phyloP scores from a whole-genome alignment of 2,888 invertebrate species.

The Cenopis cana region DNA sequence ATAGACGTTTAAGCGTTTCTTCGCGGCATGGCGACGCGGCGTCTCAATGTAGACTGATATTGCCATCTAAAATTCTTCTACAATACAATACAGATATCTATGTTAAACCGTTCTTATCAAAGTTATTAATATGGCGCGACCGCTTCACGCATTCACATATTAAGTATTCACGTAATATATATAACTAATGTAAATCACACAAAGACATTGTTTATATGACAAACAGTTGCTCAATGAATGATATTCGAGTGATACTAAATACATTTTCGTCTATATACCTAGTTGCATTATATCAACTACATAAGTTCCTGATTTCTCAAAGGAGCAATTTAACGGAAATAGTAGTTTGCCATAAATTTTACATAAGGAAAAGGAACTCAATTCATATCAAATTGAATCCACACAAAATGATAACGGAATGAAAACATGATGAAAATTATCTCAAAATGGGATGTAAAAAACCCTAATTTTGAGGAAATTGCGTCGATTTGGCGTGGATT shows the following conservation, averaged over 20 bases:
- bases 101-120: constrained; percentile 11
- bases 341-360: neutral
- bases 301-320: constrained; percentile 4
- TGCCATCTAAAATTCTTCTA: neutral
- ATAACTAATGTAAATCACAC: neutral
- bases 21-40: constrained; percentile 23
- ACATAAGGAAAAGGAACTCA: neutral
- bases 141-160: neutral
- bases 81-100: neutral
- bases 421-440: too few relatives aligned
- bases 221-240: neutral
- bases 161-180: neutral
- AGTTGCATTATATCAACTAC: neutral
- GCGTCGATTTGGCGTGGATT: too few relatives aligned
- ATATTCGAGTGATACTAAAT: neutral
- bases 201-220: neutral
- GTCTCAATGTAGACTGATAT: constrained; percentile 23
- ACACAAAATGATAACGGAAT: too few relatives aligned
- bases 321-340: constrained; percentile 5
- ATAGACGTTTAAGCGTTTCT: constrained; percentile 10
- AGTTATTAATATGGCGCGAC: neutral
- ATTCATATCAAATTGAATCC: too few relatives aligned
- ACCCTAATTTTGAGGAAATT: too few relatives aligned
- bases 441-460: too few relatives aligned
- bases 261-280: neutral